Conservation (phyloP, 2,888 invertebrate species). For the Frankliniella intonsa region DNA sequence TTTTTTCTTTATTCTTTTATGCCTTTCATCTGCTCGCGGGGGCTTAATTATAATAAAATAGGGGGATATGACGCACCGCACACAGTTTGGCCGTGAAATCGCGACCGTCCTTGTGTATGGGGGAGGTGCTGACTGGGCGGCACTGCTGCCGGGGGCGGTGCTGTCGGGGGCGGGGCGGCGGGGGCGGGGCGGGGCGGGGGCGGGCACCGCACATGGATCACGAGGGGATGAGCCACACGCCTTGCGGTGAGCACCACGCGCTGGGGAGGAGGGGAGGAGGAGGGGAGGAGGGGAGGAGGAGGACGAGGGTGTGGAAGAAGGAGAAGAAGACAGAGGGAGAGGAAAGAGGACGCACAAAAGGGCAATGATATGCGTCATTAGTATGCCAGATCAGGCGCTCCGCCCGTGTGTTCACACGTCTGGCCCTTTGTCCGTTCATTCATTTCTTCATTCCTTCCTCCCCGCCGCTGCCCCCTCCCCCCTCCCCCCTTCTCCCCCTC, state of each 20-base stretch:
- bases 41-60: conserved; percentile 23
- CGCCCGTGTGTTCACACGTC: not conserved
- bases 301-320: conserved; percentile 28
- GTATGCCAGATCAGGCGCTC: not conserved
- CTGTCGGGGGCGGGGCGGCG: conserved; percentile 15
- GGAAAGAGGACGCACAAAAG: not conserved
- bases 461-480: too few relatives aligned
- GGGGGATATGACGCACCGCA: not conserved
- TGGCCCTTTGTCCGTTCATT: not conserved
- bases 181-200: not conserved
- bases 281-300: conserved; percentile 30
- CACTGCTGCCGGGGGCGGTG: not conserved
- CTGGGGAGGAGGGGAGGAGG: conserved; percentile 27
- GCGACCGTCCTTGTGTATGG: too few relatives aligned
- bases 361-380: not conserved
- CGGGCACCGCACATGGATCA: too few relatives aligned
- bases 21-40: conserved; percentile 17
- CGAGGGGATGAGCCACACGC: not conserved
- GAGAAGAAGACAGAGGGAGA: conserved; percentile 28
- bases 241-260: conserved; percentile 11
- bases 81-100: not conserved
- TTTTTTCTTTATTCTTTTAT: not conserved
- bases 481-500: too few relatives aligned
- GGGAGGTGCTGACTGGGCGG: not conserved
- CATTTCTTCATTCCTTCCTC: too few relatives aligned